Base-by-base conservation (phyloP, 1,140 invertebrate genomes). In the Diprion similis region DNA sequence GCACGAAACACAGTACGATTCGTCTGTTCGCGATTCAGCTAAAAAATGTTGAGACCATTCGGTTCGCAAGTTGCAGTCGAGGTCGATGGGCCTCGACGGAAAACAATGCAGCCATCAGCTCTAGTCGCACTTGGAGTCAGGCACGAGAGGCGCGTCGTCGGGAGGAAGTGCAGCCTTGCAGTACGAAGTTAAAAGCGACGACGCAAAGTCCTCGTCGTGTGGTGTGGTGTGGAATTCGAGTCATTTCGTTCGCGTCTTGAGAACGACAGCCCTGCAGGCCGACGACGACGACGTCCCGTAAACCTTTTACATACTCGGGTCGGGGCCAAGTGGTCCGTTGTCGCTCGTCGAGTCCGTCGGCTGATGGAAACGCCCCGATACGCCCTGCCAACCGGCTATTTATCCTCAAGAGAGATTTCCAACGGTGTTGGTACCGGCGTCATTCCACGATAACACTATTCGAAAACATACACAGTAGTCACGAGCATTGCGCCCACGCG, bases 271-370 rank as follows among this genome's bases (percentile, higher is more conserved):
- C n/a, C 51, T 59, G 51, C n/a, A n/a, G n/a, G 24, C 24, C 6
- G 24, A 37, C 77, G 71, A 77, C 75, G 72, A 66, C 51, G 71
- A 71, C 72, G 73, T 71, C 78, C 78, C 77, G 77, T 78, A 76
- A 80, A 77, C 76, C 76, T 77, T 80, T 80, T 80, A 80, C 78
- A 77, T 78, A 80, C 79, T 78, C 71, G 72, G 73, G 24, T 37
- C 24, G 68, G 74, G 59, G 46, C 18, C 66, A 45, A 64, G 73
- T 59, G 51, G 7, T 9, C 51, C 51, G 51, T 59, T 59, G 51
- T 59, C 51, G 51, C 11, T 59, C n/a, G 51, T 59, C 51, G 51
- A 37, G 24, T 37, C n/a, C n/a, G 51, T 59, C 9, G 51, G 51
- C n/a, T 59, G 24, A 37, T 37, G 24, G 24, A 37, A 37, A 37